Percentiles rank a stretch among this genome's conserved stretches.
Conservation (phyloP, 2,113 vertebrate genomes). For the Rousettus leschenaultii region DNA sequence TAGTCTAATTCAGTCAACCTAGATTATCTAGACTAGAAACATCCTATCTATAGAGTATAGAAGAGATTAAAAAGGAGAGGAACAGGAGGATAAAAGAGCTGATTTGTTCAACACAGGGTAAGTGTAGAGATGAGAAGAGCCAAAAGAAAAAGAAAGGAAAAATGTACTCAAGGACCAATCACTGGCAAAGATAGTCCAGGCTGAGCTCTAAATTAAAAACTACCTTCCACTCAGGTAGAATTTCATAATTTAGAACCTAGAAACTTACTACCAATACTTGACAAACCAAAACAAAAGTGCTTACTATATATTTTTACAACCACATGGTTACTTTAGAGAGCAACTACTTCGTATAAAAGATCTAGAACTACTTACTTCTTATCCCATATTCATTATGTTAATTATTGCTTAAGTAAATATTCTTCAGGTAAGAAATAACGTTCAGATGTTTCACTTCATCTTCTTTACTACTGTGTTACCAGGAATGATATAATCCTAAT, state of each 20-base stretch:
- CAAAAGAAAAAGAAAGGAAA: not conserved
- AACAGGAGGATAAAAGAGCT: not conserved
- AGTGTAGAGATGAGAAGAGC: not conserved
- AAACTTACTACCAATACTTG: not conserved
- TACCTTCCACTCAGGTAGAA: constrained; percentile 2
- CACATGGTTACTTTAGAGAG: constrained; percentile 32
- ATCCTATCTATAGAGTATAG: not conserved
- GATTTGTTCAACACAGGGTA: not conserved
- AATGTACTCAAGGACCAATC: not conserved
- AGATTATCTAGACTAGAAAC: not conserved
- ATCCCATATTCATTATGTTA: not conserved
- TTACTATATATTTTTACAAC: constrained; percentile 41
- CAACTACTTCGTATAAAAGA: constrained; percentile 34
- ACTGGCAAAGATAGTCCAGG: not conserved
- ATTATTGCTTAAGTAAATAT: constrained; percentile 32
- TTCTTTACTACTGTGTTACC: not conserved
- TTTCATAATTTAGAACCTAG: constrained; percentile 24
- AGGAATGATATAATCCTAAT: not conserved
- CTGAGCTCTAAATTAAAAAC: constrained; percentile 2
- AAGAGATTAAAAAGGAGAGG: constrained; percentile 2
- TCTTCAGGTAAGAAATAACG: constrained; percentile 16
- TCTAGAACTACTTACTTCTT: constrained; percentile 6
- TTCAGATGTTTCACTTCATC: constrained; percentile 27
- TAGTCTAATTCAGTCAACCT: constrained; percentile 15
- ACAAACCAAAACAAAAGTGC: not conserved